Conservation (phyloP, 2,797 vertebrate genomes). For the Sphenodon punctatus region DNA sequence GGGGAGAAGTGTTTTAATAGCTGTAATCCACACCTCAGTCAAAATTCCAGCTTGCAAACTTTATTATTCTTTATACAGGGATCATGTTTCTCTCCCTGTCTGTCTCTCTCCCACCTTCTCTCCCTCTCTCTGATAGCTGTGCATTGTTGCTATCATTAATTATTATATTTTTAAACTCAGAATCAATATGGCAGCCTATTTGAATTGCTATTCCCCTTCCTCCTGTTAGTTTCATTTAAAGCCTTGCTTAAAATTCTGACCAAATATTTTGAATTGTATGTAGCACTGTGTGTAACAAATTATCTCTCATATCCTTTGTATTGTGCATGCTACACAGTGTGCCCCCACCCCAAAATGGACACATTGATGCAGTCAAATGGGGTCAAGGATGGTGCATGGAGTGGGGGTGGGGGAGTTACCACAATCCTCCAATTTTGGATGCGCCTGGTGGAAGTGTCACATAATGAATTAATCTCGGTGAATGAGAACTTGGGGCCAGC, state of each 20-base stretch:
- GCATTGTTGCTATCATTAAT: conserved; percentile 54
- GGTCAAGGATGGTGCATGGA: not conserved
- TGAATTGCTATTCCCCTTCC: conserved; percentile 16
- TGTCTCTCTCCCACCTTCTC: conserved; percentile 72
- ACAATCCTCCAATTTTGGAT: not conserved
- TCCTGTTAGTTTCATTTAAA: not conserved
- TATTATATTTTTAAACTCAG: conserved; percentile 56
- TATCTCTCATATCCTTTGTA: not conserved
- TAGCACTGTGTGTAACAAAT: not conserved
- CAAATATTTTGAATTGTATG: not conserved
- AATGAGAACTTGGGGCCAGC: not conserved
- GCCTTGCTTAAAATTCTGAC: conserved; percentile 19
- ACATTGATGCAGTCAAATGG: conserved; percentile 4
- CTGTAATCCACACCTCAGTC: conserved; percentile 87
- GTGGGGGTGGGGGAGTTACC: not conserved
- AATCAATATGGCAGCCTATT: conserved; percentile 29
- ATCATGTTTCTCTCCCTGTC: conserved; percentile 63
- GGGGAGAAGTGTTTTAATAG: conserved; percentile 84
- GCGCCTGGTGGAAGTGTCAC: not conserved
- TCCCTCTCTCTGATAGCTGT: conserved; percentile 40
- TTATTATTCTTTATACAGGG: conserved; percentile 78
- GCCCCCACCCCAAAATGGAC: not conserved
- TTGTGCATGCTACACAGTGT: not conserved
- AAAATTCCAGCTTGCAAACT: conserved; percentile 82
- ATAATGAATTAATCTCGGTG: not conserved